A percentile compares a stretch with the other conserved stretches of the same genome.
Conservation (phyloP, 2,113 vertebrate species). For the Aspiorhynchus laticeps region DNA sequence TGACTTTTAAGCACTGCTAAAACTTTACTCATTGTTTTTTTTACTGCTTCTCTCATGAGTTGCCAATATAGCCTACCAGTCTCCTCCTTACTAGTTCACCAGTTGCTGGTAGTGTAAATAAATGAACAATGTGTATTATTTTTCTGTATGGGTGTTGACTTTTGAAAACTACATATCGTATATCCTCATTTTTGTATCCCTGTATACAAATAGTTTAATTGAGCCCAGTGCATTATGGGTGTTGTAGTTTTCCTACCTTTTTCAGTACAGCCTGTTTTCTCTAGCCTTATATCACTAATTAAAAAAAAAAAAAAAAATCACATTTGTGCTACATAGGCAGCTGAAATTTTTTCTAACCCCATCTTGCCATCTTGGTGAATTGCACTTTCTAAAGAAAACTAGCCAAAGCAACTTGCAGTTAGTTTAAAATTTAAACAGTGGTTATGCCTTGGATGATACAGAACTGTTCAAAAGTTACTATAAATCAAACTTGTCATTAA, state of each 20-base stretch:
- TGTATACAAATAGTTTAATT: no score
- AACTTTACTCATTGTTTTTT: neutral
- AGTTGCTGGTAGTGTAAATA: no score
- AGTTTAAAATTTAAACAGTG: neutral
- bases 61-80: neutral
- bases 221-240: no score
- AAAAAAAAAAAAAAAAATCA: no score
- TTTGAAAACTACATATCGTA: no score
- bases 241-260: no score
- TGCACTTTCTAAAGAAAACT: neutral
- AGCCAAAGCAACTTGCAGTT: neutral
- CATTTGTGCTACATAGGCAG: no score
- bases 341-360: neutral
- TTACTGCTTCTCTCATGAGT: neutral
- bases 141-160: no score
- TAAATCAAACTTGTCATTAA: neutral
- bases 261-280: no score
- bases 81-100: neutral
- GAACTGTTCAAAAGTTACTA: neutral
- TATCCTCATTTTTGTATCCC: no score
- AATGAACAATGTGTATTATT: no score
- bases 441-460: neutral
- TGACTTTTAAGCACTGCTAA: neutral
- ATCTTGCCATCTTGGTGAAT: neutral
- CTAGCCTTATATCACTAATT: no score